These are phyloP conservation scores for Epizoanthus stellaris DNA, from an alignment of 92 coral and sea anemone genomes.

Conservation along the genomic window DNA sequence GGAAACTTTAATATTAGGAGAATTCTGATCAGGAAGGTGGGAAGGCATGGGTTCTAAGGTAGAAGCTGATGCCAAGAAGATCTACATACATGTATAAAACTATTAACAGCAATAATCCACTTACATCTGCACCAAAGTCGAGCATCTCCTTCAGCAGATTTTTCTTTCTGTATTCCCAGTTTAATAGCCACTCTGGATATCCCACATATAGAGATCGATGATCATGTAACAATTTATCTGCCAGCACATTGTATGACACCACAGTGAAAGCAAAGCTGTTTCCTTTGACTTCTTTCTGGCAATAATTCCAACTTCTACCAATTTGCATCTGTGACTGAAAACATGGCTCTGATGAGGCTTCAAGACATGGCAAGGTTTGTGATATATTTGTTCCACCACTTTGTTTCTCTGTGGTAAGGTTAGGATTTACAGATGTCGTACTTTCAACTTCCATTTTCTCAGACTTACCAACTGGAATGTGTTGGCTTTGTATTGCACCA, in stretches of 20 bases:
- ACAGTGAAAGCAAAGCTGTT: slow-evolving; percentile 70
- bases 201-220: slow-evolving; percentile 67
- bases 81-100: neutral
- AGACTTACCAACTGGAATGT: neutral
- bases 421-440: neutral
- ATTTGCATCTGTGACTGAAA: slow-evolving; percentile 44
- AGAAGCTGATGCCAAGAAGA: no score
- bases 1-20: no score
- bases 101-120: slow-evolving; percentile 22
- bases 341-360: neutral
- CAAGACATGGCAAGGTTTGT: neutral
- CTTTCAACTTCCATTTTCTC: neutral
- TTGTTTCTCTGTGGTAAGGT: neutral
- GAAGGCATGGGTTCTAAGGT: no score
- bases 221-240: slow-evolving; percentile 78
- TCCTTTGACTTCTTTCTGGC: slow-evolving; percentile 19
- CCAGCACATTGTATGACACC: slow-evolving; percentile 86
- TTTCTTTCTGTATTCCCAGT: slow-evolving; percentile 91
- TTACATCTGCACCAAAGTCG: slow-evolving; percentile 90
- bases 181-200: slow-evolving; percentile 69
- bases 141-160: slow-evolving; percentile 83
- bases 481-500: no score
- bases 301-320: slow-evolving; percentile 42
- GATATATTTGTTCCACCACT: neutral
- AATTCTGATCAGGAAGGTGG: no score